Evolutionary conservation across 1,140 invertebrate species (phyloP).

Genomic region (Riptortus pedestris): DNA sequence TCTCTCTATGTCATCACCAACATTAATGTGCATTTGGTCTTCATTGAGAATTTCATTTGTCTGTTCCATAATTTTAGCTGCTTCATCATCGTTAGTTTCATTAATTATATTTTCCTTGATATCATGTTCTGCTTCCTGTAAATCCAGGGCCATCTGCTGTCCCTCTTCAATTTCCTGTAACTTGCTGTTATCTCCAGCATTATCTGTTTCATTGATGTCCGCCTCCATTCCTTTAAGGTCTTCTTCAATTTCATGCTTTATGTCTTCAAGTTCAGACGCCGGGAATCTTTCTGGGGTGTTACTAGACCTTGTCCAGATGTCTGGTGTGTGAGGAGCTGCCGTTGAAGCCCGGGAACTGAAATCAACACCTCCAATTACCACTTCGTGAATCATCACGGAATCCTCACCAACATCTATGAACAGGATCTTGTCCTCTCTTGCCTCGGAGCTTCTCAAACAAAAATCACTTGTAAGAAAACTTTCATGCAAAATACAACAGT

Average conservation of each 20-base stretch:
- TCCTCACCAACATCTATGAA: not conserved
- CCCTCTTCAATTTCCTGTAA: not conserved
- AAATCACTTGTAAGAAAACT: too few species aligned
- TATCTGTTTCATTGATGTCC: constrained; percentile 8
- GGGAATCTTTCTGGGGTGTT: not conserved
- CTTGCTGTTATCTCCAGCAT: not conserved
- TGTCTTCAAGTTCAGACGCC: constrained; percentile 2
- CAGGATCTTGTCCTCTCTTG: not conserved
- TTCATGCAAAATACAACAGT: not conserved
- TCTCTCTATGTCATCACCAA: too few species aligned
- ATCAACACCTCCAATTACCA: constrained; percentile 2
- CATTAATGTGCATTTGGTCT: too few species aligned
- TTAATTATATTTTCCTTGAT: too few species aligned
- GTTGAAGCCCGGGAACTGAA: not conserved
- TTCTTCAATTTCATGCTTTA: constrained; percentile 14
- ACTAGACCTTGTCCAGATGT: not conserved
- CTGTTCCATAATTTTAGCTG: too few species aligned
- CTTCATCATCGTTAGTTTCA: too few species aligned
- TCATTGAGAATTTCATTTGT: too few species aligned
- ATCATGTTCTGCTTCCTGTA: too few species aligned
- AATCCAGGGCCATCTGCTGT: too few species aligned
- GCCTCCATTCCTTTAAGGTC: constrained; percentile 5
- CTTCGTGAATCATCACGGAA: not conserved
- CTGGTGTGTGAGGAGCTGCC: not conserved
- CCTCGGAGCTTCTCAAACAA: not conserved